Base-by-base conservation (phyloP, 2,797 vertebrate genomes). In the Acomys russatus region DNA sequence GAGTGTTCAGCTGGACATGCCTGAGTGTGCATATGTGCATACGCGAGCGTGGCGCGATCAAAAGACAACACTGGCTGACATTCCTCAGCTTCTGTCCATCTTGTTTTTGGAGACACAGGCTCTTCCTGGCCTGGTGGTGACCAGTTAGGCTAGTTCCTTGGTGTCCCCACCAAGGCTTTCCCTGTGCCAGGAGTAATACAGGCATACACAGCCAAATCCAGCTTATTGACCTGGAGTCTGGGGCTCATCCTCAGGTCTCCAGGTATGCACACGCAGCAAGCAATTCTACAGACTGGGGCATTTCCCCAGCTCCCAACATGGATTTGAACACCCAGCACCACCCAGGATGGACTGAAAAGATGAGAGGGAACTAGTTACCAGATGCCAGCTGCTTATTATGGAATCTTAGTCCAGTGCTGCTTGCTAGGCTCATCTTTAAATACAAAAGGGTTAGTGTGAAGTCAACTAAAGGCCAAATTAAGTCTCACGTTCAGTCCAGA, bases 401-500 rank as follows among this genome's bases (percentile, higher is more conserved):
- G 44, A 86, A n/a, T 83, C 51, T 35, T 73, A 89, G 49, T 74
- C 85, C 83, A 92, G 84, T 66, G 23, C 10, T 33, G 51, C 93
- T 59, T 89, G 23, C 74, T 70, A 14, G 33, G 33, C 22, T 92
- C 38, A 74, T 54, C n/a, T 87, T 91, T 87, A 94, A 83, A 96
- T 70, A 28, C 18, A 90, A 91, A 94, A 79, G 83, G 22, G 86
- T 86, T 9, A 92, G 30, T 64, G 82, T 80, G 77, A 89, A 92
- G 66, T 83, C 88, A 97, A 51, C 30, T 59, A 80, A 91, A 82
- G n/a, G 87, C 66, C 25, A 61, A 61, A 66, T 51, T 35, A 95
- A 56, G 25, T 85, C 90, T 88, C 93, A 8, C 38, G 63, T 84
- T 94, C 76, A 88, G 76, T 74, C 61, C 74, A 84, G 79, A 95